Percentiles rank a stretch among this genome's conserved stretches.
These are phyloP conservation scores for Drosophila orosa DNA, from an alignment of 1,140 invertebrate species.

Conservation along the genomic window DNA sequence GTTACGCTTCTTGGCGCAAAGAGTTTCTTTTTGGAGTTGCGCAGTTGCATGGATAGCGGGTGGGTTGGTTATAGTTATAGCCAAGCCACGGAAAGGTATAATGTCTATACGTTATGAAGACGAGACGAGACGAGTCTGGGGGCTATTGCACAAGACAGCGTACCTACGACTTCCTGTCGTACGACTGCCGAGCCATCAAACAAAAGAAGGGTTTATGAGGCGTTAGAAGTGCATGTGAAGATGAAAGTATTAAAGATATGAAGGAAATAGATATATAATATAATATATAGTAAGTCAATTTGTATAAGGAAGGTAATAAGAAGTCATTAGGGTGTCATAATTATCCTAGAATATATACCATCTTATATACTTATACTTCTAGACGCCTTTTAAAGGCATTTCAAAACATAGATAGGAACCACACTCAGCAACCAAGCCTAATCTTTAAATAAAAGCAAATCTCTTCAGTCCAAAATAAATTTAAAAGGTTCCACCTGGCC, in stretches of 20 bases:
- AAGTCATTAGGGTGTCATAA: too few relatives aligned
- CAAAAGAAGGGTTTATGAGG: constrained; percentile 37
- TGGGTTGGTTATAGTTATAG: constrained; percentile 36
- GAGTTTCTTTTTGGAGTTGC: constrained; percentile 72
- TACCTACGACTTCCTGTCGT: constrained; percentile 64
- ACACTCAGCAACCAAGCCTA: background rate
- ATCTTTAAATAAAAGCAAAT: background rate
- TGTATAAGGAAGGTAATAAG: background rate
- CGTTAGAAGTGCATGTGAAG: constrained; percentile 29
- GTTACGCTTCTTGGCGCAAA: constrained; percentile 81
- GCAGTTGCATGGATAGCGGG: constrained; percentile 64
- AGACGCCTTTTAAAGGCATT: background rate
- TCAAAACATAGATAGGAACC: background rate
- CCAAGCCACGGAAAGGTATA: constrained; percentile 47
- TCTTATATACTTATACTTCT: too few relatives aligned
- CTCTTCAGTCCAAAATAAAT: background rate
- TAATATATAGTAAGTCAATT: background rate
- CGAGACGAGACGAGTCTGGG: constrained; percentile 32
- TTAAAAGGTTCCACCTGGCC: background rate
- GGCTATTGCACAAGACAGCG: constrained; percentile 64
- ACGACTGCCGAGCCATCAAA: constrained; percentile 6
- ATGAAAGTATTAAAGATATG: background rate
- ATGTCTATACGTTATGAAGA: constrained; percentile 52
- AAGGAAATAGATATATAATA: background rate
- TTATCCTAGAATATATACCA: too few relatives aligned